Evolutionary conservation across 2,888 invertebrate genomes (phyloP).

Genomic region (Agonum fuliginosum): DNA sequence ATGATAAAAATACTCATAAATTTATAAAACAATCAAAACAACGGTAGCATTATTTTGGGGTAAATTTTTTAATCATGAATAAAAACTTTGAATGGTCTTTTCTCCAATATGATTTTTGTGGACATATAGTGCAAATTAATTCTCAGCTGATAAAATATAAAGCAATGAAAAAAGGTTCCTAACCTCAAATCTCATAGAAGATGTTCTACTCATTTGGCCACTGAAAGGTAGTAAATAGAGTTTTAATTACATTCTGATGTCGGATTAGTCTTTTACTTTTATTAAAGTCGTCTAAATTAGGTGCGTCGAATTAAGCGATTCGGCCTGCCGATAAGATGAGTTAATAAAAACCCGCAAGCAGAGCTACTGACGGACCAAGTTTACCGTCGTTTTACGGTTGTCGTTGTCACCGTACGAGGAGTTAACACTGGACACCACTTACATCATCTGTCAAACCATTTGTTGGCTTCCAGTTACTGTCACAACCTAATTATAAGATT

Average conservation of each 20-base stretch:
- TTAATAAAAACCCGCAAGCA: constrained; percentile 40
- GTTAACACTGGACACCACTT: background rate
- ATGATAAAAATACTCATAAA: no score
- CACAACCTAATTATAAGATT: constrained; percentile 24
- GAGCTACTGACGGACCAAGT: background rate
- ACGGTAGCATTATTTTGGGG: no score
- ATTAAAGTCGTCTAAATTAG: constrained; percentile 46
- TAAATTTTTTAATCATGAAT: no score
- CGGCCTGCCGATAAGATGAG: constrained; percentile 47
- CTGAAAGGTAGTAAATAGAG: constrained; percentile 8
- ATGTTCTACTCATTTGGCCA: no score
- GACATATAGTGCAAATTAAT: no score
- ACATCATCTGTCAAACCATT: constrained; percentile 2
- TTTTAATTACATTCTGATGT: constrained; percentile 24
- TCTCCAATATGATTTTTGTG: no score
- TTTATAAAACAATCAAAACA: no score
- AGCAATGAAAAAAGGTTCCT: no score
- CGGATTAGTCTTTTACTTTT: constrained; percentile 36
- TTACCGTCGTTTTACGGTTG: constrained; percentile 31
- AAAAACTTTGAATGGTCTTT: no score
- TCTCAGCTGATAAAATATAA: no score
- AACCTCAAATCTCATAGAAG: no score
- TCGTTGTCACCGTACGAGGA: constrained; percentile 29
- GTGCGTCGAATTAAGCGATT: constrained; percentile 44
- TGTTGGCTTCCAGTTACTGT: background rate